Conservation (phyloP, 1,140 invertebrate genomes). For the Cydia strobilella region DNA sequence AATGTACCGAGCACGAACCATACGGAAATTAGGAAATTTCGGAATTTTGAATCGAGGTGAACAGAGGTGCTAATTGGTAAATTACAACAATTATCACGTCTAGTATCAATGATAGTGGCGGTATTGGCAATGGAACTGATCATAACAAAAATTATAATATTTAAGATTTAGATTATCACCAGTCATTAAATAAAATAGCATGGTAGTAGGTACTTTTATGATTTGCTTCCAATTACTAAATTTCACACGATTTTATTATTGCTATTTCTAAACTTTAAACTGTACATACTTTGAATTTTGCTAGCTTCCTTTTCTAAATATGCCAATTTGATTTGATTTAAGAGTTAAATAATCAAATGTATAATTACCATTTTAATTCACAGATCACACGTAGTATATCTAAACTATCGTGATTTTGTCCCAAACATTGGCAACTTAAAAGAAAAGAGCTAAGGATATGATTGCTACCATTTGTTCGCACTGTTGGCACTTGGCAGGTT, state of each 20-base stretch:
- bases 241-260: no score
- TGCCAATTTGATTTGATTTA: no score
- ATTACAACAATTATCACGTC: slow-evolving; percentile 33
- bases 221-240: no score
- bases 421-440: neutral
- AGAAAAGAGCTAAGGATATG: neutral
- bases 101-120: neutral
- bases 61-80: slow-evolving; percentile 32
- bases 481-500: neutral
- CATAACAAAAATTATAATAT: neutral
- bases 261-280: no score
- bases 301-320: no score
- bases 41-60: slow-evolving; percentile 37
- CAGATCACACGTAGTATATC: no score
- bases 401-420: neutral
- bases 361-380: no score
- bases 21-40: slow-evolving; percentile 51
- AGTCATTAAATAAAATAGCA: no score
- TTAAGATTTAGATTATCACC: neutral
- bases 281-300: no score
- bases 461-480: neutral
- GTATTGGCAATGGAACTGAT: neutral
- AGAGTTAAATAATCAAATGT: no score
- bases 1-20: slow-evolving; percentile 60
- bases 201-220: no score